Conservation (phyloP, 2,888 invertebrate species). For the Spisula solida region DNA sequence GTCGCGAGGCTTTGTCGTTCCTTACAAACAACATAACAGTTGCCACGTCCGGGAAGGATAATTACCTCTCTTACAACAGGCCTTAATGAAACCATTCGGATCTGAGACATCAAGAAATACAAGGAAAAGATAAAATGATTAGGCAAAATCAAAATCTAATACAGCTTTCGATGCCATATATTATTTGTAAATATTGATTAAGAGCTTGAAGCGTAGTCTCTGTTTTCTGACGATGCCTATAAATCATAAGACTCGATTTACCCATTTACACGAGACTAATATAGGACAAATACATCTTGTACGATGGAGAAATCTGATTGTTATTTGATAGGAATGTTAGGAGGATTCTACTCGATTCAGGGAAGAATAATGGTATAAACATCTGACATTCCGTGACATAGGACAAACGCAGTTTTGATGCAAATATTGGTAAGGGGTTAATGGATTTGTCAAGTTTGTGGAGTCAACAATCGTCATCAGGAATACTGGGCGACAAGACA, state of each 20-base stretch:
- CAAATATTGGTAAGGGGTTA: slow-evolving; percentile 3
- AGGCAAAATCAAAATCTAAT: slow-evolving; percentile 64
- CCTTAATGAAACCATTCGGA: slow-evolving; percentile 38
- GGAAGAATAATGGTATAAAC: slow-evolving; percentile 16
- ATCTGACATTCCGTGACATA: slow-evolving; percentile 15
- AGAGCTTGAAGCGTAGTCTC: slow-evolving; percentile 61
- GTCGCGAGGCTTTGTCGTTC: not conserved
- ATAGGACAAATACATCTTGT: slow-evolving; percentile 47
- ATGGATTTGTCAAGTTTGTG: slow-evolving; percentile 15
- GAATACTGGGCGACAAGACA: not conserved
- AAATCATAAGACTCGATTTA: slow-evolving; percentile 51
- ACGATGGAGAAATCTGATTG: slow-evolving; percentile 33
- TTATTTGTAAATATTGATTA: slow-evolving; percentile 66
- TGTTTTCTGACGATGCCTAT: slow-evolving; percentile 48
- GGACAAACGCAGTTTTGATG: slow-evolving; percentile 4
- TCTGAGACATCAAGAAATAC: slow-evolving; percentile 10
- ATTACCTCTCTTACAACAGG: slow-evolving; percentile 42
- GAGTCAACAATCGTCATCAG: not conserved
- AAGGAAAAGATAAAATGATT: slow-evolving; percentile 51
- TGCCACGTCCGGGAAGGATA: slow-evolving; percentile 21
- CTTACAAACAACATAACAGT: not conserved
- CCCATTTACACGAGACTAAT: slow-evolving; percentile 55
- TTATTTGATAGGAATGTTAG: slow-evolving; percentile 41
- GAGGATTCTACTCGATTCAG: no score
- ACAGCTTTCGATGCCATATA: slow-evolving; percentile 65